phyloP scores from a whole-genome alignment of 2,113 vertebrate species.

The Grallaria varia region DNA sequence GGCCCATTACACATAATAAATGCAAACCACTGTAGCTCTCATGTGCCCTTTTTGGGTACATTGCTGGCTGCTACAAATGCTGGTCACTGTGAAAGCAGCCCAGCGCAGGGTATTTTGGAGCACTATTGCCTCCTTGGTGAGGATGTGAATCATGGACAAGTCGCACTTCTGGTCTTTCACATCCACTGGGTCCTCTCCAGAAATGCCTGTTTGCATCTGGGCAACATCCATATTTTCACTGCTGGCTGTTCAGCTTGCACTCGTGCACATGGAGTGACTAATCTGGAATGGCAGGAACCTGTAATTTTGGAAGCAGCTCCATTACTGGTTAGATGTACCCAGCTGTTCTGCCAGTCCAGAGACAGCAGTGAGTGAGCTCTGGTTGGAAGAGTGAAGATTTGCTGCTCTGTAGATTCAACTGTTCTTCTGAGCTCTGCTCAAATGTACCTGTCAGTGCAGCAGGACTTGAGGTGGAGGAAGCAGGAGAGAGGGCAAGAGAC shows the following conservation, averaged over 20 bases:
- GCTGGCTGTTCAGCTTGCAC: background rate
- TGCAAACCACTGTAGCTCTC: background rate
- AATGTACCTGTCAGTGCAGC: rapidly evolving
- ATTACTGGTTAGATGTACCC: background rate
- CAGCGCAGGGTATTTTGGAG: background rate
- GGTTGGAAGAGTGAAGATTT: background rate
- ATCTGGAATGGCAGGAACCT: background rate
- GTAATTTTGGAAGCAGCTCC: background rate
- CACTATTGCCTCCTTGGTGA: background rate
- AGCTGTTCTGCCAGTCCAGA: background rate
- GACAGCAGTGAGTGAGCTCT: background rate
- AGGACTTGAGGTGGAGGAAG: background rate
- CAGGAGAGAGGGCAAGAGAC: background rate
- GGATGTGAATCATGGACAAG: background rate
- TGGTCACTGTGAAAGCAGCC: background rate
- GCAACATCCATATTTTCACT: background rate
- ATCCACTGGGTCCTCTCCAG: background rate
- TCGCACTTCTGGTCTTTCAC: background rate
- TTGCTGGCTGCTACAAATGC: background rate
- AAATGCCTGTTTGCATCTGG: background rate
- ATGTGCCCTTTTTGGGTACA: background rate
- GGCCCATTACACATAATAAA: background rate
- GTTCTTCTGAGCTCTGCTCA: background rate
- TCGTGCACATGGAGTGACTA: background rate
- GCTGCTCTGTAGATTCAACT: background rate